These are phyloP conservation scores for Sesia apiformis DNA, from an alignment of 2,888 invertebrate genomes.

Conservation along the genomic window DNA sequence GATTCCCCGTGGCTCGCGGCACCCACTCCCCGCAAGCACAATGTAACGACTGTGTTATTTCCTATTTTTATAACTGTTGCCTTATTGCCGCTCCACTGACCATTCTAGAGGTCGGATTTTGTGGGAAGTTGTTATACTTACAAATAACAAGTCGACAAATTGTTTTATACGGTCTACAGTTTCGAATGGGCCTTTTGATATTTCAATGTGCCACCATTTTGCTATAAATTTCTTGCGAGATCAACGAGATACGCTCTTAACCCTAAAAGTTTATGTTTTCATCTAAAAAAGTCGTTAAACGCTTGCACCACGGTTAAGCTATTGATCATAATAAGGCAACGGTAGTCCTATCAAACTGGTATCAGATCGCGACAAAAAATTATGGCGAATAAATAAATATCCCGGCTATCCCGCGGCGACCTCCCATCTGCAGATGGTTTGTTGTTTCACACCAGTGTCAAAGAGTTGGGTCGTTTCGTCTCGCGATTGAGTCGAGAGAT, in stretches of 20 bases:
- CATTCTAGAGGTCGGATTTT: constrained; percentile 45
- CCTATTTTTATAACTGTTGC: constrained; percentile 63
- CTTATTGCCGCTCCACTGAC: constrained; percentile 58
- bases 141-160: background rate
- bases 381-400: constrained; percentile 35
- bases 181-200: background rate
- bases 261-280: constrained; percentile 15
- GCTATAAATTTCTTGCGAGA: constrained; percentile 17
- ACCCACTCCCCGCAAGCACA: constrained; percentile 40
- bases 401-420: constrained; percentile 43
- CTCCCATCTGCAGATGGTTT: constrained; percentile 36
- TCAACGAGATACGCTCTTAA: constrained; percentile 11
- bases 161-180: background rate
- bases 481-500: constrained; percentile 53
- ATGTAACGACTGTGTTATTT: constrained; percentile 51
- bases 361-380: constrained; percentile 53
- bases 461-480: constrained; percentile 50
- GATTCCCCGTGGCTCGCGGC: constrained; percentile 44
- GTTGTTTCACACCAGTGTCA: constrained; percentile 63
- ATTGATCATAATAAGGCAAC: constrained; percentile 41
- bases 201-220: constrained; percentile 21
- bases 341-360: constrained; percentile 29
- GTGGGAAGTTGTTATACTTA: constrained; percentile 45
- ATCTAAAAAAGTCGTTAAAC: constrained; percentile 34
- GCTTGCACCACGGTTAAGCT: constrained; percentile 20